Percentiles rank a stretch among this genome's conserved stretches.
Conservation (phyloP, 2,797 vertebrate species). For the Pseudomugil gertrudae region DNA sequence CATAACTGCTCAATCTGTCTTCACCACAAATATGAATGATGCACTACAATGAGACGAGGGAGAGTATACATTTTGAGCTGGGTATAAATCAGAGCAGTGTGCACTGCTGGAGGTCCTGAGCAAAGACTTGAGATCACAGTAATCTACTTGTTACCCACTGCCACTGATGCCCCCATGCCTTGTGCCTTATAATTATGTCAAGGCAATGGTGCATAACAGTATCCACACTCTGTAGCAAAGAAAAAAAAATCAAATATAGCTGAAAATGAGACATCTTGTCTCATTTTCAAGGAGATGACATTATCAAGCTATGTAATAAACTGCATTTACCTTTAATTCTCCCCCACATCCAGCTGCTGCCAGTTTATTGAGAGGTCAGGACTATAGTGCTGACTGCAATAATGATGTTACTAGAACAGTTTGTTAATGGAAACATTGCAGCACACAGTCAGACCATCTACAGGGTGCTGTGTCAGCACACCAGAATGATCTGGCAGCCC, state of each 20-base stretch:
- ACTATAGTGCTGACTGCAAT: slow-evolving; percentile 12
- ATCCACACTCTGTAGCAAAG: slow-evolving; percentile 48
- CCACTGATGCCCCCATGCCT: slow-evolving; percentile 44
- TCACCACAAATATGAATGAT: slow-evolving; percentile 54
- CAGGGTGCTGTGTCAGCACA: background rate
- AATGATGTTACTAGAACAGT: slow-evolving; percentile 14
- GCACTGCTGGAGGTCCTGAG: slow-evolving; percentile 58
- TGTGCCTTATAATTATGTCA: slow-evolving; percentile 69
- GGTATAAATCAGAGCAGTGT: slow-evolving; percentile 56
- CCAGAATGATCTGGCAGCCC: slow-evolving; percentile 1
- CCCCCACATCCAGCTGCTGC: slow-evolving; percentile 22
- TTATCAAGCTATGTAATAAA: slow-evolving; percentile 47
- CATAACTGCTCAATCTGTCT: slow-evolving; percentile 58
- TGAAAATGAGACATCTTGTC: slow-evolving; percentile 21
- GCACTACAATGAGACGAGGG: slow-evolving; percentile 45
- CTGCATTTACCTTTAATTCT: slow-evolving; percentile 47
- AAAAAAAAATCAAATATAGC: slow-evolving; percentile 33
- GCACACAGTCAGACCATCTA: background rate
- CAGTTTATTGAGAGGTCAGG: slow-evolving; percentile 8
- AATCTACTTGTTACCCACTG: slow-evolving; percentile 61
- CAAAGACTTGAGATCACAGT: slow-evolving; percentile 39
- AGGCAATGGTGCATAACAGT: slow-evolving; percentile 35
- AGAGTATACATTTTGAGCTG: slow-evolving; percentile 56
- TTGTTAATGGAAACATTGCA: slow-evolving; percentile 1
- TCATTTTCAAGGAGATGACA: too few relatives aligned